A percentile compares a stretch with the other conserved stretches of the same genome.
Evolutionary conservation across 2,888 invertebrate genomes (phyloP).

Genomic region (Koerneria pararmatus): DNA sequence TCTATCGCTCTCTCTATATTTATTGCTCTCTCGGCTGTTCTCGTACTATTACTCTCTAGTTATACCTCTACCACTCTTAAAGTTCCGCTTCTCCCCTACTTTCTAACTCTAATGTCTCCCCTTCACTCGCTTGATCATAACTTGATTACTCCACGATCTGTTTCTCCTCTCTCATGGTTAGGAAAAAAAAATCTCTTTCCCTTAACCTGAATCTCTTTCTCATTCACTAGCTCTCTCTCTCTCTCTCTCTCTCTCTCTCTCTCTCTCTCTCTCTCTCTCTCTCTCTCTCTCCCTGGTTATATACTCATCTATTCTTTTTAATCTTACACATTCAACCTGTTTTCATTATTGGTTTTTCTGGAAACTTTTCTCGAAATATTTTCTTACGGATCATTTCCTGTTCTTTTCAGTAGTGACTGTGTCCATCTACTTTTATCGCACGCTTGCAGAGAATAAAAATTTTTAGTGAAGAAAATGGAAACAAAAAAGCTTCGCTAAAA

Average conservation of each 20-base stretch:
- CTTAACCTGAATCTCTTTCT: neutral
- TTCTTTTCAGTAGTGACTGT: too few species aligned
- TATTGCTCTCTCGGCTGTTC: neutral
- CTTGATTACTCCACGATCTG: too few species aligned
- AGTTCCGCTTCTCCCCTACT: neutral
- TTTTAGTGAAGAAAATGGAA: too few species aligned
- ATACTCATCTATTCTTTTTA: neutral
- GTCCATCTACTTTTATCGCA: too few species aligned
- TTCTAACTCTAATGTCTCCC: neutral
- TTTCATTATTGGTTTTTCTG: slow-evolving; percentile 2
- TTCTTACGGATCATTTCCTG: slow-evolving; percentile 15
- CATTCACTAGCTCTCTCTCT: neutral
- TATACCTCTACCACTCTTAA: neutral
- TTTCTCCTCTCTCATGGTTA: too few species aligned
- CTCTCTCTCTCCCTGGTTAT: neutral
- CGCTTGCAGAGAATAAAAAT: too few species aligned
- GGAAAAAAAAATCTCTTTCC: too few species aligned
- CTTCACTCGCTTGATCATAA: too few species aligned
- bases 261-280: slow-evolving; percentile 10
- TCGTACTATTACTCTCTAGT: neutral
- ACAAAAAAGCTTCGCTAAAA: too few species aligned
- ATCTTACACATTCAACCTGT: neutral
- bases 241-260: neutral
- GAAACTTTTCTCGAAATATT: slow-evolving; percentile 17
- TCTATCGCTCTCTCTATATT: neutral